A percentile compares a stretch with the other conserved stretches of the same genome.
phyloP scores from a whole-genome alignment of 2,797 vertebrate genomes.

The Parotocinclus haroldoi region DNA sequence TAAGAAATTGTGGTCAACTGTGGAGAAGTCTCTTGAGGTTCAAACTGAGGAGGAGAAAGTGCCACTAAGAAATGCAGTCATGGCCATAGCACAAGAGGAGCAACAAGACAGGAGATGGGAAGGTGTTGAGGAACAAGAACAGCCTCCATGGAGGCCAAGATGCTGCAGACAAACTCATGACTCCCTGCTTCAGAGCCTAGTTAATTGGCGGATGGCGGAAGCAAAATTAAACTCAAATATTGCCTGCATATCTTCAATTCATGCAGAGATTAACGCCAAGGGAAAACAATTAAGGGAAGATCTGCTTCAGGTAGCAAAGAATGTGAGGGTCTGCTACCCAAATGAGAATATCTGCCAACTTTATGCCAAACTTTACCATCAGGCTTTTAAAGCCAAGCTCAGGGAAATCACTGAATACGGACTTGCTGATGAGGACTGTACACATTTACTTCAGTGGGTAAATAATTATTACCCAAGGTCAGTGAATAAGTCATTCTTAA shows the following conservation, averaged over 20 bases:
- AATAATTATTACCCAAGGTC: slow-evolving; percentile 82
- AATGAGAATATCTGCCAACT: slow-evolving; percentile 71
- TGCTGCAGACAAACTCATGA: slow-evolving; percentile 73
- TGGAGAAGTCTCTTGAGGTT: slow-evolving; percentile 63
- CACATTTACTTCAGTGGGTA: slow-evolving; percentile 78
- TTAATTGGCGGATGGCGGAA: slow-evolving; percentile 68
- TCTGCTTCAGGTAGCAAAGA: slow-evolving; percentile 69
- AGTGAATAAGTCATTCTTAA: slow-evolving; percentile 54
- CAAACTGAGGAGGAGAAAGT: slow-evolving; percentile 35
- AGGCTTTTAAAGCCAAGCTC: slow-evolving; percentile 65
- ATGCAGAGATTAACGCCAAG: slow-evolving; percentile 63
- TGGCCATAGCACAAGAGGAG: slow-evolving; percentile 73
- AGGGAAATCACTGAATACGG: slow-evolving; percentile 64
- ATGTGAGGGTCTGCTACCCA: slow-evolving; percentile 77
- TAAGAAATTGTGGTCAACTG: slow-evolving; percentile 50
- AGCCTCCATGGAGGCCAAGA: slow-evolving; percentile 62
- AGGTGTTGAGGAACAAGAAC: not conserved
- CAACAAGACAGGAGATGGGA: slow-evolving; percentile 69
- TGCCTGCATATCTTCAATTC: slow-evolving; percentile 60
- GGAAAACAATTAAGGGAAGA: slow-evolving; percentile 77
- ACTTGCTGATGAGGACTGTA: slow-evolving; percentile 71
- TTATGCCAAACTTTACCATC: slow-evolving; percentile 79
- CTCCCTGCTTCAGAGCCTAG: slow-evolving; percentile 50
- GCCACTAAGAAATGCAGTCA: slow-evolving; percentile 72
- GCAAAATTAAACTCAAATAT: fast-evolving